Conservation (phyloP, 1,140 invertebrate species). For the Lucilia cuprina region DNA sequence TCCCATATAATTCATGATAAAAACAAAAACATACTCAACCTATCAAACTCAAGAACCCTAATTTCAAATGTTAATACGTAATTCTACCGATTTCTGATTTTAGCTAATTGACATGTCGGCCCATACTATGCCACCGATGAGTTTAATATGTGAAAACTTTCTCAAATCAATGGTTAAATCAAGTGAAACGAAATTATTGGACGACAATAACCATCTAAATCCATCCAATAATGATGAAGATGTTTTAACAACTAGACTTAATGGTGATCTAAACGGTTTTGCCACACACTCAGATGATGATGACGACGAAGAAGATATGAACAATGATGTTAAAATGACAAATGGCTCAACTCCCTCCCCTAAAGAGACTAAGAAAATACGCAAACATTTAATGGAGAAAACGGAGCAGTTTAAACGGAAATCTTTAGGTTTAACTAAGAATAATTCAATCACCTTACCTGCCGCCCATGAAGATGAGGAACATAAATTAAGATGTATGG, state of each 20-base stretch:
- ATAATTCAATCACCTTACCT: not conserved
- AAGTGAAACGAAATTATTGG: constrained; percentile 42
- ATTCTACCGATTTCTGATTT: not conserved
- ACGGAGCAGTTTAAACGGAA: constrained; percentile 14
- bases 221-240: not conserved
- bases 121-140: constrained; percentile 66
- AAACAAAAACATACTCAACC: no score
- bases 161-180: constrained; percentile 61
- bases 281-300: constrained; percentile 22
- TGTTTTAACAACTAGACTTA: constrained; percentile 6
- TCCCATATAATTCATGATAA: no score
- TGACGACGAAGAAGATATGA: constrained; percentile 16
- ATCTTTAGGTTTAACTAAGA: not conserved
- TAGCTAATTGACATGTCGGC: constrained; percentile 64
- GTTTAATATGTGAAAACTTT: constrained; percentile 64
- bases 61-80: no score
- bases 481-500: constrained; percentile 1
- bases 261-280: constrained; percentile 34
- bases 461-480: not conserved
- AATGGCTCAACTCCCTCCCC: not conserved
- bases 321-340: not conserved
- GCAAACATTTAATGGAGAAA: constrained; percentile 19
- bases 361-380: not conserved
- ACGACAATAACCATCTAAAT: not conserved
- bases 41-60: no score